Evolutionary conservation across 2,888 invertebrate species (phyloP).

Genomic region (Zeuzera pyrina): DNA sequence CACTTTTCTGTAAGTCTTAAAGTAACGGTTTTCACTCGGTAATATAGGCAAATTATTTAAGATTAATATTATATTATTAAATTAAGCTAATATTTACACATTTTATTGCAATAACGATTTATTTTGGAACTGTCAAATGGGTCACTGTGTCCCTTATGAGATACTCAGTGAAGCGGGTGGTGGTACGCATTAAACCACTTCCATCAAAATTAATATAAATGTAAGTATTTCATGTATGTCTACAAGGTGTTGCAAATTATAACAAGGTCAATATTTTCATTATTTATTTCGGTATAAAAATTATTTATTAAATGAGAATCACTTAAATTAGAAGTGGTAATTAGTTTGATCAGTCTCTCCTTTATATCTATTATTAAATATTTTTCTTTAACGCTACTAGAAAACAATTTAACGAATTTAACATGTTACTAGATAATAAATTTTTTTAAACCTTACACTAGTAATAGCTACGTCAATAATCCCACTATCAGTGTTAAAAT

Average conservation of each 20-base stretch:
- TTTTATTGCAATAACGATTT: slow-evolving; percentile 2
- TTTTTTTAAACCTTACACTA: no score
- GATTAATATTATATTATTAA: not conserved
- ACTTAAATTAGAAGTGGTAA: no score
- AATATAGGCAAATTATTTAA: not conserved
- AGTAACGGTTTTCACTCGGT: not conserved
- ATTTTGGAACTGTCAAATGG: slow-evolving; percentile 1
- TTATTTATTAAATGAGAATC: no score
- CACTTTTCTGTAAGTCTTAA: not conserved
- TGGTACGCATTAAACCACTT: not conserved
- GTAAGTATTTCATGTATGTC: not conserved
- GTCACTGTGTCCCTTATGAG: not conserved
- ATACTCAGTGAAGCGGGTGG: slow-evolving; percentile 1
- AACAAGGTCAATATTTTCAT: not conserved
- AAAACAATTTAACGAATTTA: no score
- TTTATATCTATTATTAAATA: no score
- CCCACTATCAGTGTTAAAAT: not conserved
- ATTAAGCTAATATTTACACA: not conserved
- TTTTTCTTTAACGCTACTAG: no score
- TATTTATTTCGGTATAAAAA: not conserved
- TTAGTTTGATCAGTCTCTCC: no score
- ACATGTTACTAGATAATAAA: no score
- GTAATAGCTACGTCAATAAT: no score
- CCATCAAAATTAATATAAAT: not conserved
- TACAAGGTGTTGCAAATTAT: no score